Conservation (phyloP, 2,113 vertebrate genomes). For the Gallinago media region DNA sequence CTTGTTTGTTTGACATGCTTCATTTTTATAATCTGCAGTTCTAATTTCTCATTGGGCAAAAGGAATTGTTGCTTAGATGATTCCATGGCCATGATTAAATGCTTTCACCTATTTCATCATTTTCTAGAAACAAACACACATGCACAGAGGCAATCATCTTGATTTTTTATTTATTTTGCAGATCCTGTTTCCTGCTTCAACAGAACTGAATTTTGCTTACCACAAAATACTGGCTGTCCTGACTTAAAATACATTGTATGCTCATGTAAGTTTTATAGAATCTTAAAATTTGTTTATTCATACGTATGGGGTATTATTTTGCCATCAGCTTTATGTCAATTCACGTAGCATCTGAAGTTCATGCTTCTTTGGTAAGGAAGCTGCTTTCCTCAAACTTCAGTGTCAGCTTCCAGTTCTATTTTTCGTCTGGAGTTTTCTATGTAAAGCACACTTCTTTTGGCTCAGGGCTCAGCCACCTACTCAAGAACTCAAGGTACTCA, state of each 20-base stretch:
- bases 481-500: not conserved
- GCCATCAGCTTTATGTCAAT: not conserved
- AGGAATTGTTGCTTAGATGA: not conserved
- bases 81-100: not conserved
- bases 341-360: not conserved
- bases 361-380: not conserved
- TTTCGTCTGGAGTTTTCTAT: not conserved
- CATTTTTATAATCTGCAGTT: not conserved
- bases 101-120: not conserved
- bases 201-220: not conserved
- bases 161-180: constrained; percentile 39
- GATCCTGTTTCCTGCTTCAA: constrained; percentile 35
- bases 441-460: constrained; percentile 1
- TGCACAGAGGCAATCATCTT: not conserved
- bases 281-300: not conserved
- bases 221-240: not conserved
- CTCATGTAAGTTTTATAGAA: constrained; percentile 45
- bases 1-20: not conserved
- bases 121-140: not conserved
- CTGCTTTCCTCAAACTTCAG: not conserved
- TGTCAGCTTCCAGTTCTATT: constrained; percentile 20
- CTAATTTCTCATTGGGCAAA: not conserved
- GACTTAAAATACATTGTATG: not conserved
- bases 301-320: not conserved
- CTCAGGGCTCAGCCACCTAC: not conserved